Evolutionary conservation across 2,113 vertebrate genomes (phyloP).

Genomic region (Toxostoma redivivum): DNA sequence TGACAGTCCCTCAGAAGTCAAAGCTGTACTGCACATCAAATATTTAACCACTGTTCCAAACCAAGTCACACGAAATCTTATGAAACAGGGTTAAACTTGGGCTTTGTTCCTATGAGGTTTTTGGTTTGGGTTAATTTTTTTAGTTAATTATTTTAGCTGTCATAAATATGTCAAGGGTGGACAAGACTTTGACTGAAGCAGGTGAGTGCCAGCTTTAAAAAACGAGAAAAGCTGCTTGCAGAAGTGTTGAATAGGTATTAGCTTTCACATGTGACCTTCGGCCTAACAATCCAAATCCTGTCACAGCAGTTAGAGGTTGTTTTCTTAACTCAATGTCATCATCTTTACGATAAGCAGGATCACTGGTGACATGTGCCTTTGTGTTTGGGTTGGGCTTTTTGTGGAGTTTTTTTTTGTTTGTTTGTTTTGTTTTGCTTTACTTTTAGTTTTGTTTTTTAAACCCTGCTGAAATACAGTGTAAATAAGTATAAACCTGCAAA

Average conservation of each 20-base stretch:
- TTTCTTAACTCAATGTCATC: conserved; percentile 49
- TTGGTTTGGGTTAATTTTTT: neutral
- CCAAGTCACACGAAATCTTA: neutral
- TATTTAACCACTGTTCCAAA: conserved; percentile 32
- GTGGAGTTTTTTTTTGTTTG: too few relatives aligned
- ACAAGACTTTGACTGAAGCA: conserved; percentile 54
- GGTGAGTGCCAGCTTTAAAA: conserved; percentile 56
- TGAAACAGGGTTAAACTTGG: conserved; percentile 69
- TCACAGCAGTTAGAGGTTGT: conserved; percentile 77
- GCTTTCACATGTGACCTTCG: conserved; percentile 79
- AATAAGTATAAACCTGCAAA: neutral
- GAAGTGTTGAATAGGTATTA: conserved; percentile 79
- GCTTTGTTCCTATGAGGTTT: conserved; percentile 4
- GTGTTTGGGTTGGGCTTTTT: neutral
- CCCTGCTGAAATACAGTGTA: neutral
- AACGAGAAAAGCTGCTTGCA: conserved; percentile 56
- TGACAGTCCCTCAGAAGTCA: conserved; percentile 6
- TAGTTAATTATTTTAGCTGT: conserved; percentile 24
- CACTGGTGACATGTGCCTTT: neutral
- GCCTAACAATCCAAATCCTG: conserved; percentile 81
- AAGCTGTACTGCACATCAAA: neutral
- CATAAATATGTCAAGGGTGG: conserved; percentile 59
- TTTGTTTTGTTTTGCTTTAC: neutral
- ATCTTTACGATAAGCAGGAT: neutral
- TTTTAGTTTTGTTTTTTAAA: neutral